Evolutionary conservation across 2,113 vertebrate genomes (phyloP).

Genomic region (Aspiorhynchus laticeps): DNA sequence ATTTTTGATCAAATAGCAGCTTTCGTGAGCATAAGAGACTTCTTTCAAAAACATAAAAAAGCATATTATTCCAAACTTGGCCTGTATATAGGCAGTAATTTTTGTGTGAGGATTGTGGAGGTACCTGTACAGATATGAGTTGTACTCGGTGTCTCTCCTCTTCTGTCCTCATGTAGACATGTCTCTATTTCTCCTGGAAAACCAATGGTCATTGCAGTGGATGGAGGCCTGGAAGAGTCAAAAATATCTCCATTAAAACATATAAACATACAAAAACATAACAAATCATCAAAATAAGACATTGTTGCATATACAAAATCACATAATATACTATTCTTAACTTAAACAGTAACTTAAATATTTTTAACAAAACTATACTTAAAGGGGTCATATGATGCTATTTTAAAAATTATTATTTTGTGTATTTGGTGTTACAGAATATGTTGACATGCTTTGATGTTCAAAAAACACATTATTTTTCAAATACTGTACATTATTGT

Average conservation of each 20-base stretch:
- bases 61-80: not conserved
- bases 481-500: too few species aligned
- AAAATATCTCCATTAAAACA: not conserved
- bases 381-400: too few species aligned
- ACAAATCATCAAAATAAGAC: not conserved
- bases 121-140: constrained; percentile 38
- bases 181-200: constrained; percentile 81
- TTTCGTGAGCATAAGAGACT: not conserved
- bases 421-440: too few species aligned
- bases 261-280: constrained; percentile 4
- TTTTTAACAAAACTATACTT: not conserved
- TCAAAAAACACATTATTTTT: too few species aligned
- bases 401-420: too few species aligned
- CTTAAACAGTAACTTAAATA: not conserved
- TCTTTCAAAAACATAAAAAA: not conserved
- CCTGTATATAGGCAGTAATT: not conserved
- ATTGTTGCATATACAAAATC: not conserved
- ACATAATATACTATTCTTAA: not conserved
- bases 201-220: constrained; percentile 87
- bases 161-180: constrained; percentile 85
- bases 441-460: too few species aligned
- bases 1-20: not conserved
- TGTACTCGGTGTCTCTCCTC: constrained; percentile 78
- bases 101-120: not conserved
- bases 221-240: constrained; percentile 80